Conservation (phyloP, 2,888 invertebrate genomes). For the Drosophila helvetica region DNA sequence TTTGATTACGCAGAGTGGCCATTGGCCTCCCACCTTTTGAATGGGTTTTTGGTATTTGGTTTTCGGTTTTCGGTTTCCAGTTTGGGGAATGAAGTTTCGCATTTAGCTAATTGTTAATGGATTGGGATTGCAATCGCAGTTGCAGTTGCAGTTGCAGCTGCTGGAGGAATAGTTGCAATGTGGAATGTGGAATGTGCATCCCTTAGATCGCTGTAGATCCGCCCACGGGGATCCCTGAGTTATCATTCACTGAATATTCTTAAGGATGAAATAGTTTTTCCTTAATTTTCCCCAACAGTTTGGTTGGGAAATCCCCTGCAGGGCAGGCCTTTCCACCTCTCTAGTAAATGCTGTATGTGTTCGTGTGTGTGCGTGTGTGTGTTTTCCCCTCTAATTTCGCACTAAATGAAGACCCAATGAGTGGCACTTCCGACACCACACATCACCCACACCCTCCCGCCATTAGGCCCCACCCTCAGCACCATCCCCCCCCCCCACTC, state of each 20-base stretch:
- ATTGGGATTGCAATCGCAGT: constrained; percentile 7
- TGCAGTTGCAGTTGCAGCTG: constrained; percentile 12
- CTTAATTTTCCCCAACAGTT: background rate
- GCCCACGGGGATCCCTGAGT: too few species aligned
- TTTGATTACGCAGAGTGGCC: constrained; percentile 49
- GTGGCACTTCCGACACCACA: constrained; percentile 21
- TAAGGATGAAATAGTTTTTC: background rate
- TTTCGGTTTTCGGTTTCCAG: background rate
- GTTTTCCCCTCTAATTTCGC: constrained; percentile 27
- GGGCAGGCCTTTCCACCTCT: constrained; percentile 30
- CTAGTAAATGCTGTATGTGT: background rate
- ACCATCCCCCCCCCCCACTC: background rate
- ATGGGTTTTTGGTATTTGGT: background rate
- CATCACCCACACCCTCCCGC: background rate
- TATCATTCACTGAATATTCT: too few species aligned
- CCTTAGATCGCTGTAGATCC: background rate
- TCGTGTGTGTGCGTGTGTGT: too few species aligned
- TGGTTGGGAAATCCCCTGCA: constrained; percentile 17
- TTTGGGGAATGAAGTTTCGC: constrained; percentile 41
- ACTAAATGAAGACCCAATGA: constrained; percentile 34
- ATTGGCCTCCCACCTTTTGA: background rate
- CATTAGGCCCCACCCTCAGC: background rate
- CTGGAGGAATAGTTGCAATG: constrained; percentile 20
- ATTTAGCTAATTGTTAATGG: constrained; percentile 67
- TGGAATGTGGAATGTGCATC: background rate